phyloP scores from a whole-genome alignment of 2,888 invertebrate species.

The Perdita meconis region DNA sequence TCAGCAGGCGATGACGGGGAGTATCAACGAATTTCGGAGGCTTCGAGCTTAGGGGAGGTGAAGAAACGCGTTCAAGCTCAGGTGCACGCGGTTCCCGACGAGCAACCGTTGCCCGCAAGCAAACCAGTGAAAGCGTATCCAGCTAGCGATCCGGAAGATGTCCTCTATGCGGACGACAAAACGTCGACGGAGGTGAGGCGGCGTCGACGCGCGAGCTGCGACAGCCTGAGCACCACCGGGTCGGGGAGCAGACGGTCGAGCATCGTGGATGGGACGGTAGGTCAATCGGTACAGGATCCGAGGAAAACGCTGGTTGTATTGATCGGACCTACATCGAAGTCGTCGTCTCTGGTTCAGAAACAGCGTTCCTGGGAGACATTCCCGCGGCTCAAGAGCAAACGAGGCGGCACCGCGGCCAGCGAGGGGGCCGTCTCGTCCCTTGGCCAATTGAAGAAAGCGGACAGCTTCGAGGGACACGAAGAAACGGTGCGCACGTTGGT shows the following conservation, averaged over 20 bases:
- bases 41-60: slow-evolving; percentile 83
- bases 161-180: slow-evolving; percentile 84
- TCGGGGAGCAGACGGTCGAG: slow-evolving; percentile 86
- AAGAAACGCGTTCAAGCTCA: slow-evolving; percentile 85
- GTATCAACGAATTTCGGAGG: slow-evolving; percentile 86
- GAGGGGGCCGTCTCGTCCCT: slow-evolving; percentile 70
- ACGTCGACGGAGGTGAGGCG: slow-evolving; percentile 70
- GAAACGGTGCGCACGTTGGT: slow-evolving; percentile 88
- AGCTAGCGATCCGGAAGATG: slow-evolving; percentile 86
- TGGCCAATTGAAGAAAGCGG: slow-evolving; percentile 86
- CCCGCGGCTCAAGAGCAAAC: slow-evolving; percentile 85
- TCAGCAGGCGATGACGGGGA: slow-evolving; percentile 84
- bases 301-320: slow-evolving; percentile 86
- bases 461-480: slow-evolving; percentile 89
- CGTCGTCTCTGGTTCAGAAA: slow-evolving; percentile 85
- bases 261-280: slow-evolving; percentile 83
- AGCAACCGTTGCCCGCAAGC: slow-evolving; percentile 60
- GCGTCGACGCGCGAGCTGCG: slow-evolving; percentile 85
- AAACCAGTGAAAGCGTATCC: slow-evolving; percentile 85
- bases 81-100: slow-evolving; percentile 84
- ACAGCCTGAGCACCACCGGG: slow-evolving; percentile 86
- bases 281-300: slow-evolving; percentile 77
- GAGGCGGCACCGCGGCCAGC: slow-evolving; percentile 59
- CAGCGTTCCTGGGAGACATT: slow-evolving; percentile 88
- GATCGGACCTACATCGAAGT: slow-evolving; percentile 81